These are phyloP conservation scores for Sarcophilus harrisii DNA, from an alignment of 2,797 vertebrate species.

Conservation along the genomic window DNA sequence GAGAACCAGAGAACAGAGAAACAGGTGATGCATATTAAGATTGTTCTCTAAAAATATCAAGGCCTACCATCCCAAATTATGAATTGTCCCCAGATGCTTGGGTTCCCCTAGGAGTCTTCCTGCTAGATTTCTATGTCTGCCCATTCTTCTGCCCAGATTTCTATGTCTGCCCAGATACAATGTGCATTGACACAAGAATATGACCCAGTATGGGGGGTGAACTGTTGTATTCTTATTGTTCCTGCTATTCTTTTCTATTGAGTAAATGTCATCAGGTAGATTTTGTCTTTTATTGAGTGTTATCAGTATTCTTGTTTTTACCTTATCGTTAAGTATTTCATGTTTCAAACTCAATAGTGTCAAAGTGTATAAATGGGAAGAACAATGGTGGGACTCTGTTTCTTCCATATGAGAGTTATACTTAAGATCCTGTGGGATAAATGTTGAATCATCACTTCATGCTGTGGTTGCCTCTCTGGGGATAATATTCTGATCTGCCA, in stretches of 20 bases:
- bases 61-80: not conserved
- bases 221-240: not conserved
- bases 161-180: not conserved
- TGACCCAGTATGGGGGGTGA: not conserved
- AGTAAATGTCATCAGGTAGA: not conserved
- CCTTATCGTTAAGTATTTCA: not conserved
- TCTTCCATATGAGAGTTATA: not conserved
- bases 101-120: not conserved
- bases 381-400: not conserved
- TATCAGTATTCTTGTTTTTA: not conserved
- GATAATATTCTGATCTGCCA: not conserved
- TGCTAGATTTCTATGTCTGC: not conserved
- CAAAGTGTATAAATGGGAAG: not conserved
- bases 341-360: not conserved
- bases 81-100: not conserved
- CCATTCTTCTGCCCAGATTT: not conserved
- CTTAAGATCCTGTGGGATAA: not conserved
- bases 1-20: not conserved
- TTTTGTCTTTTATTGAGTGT: not conserved
- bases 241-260: not conserved
- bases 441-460: not conserved
- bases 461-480: not conserved
- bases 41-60: not conserved
- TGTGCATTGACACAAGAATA: not conserved
- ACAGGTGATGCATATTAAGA: not conserved